These are phyloP conservation scores for Eulacestoma nigropectus DNA, from an alignment of 2,113 vertebrate species.

Conservation along the genomic window DNA sequence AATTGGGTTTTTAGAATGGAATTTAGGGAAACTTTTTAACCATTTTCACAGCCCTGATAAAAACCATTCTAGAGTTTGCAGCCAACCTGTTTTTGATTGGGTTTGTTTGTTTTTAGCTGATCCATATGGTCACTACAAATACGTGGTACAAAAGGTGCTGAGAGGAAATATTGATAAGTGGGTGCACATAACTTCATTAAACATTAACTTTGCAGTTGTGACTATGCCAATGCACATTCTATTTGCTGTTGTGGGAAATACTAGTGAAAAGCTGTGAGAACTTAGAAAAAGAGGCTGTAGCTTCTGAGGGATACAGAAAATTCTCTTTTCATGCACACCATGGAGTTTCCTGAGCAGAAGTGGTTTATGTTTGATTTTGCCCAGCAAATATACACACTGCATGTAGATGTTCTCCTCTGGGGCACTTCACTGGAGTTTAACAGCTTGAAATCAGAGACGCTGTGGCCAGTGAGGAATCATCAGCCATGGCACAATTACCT, in stretches of 20 bases:
- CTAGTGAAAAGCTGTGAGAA: background rate
- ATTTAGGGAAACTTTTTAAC: background rate
- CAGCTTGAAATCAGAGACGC: background rate
- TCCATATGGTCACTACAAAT: background rate
- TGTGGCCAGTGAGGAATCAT: background rate
- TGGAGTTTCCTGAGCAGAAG: background rate
- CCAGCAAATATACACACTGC: background rate
- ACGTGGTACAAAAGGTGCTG: background rate
- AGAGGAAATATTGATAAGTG: background rate
- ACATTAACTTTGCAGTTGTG: background rate
- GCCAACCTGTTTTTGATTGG: background rate
- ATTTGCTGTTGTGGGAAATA: background rate
- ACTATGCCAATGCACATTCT: background rate
- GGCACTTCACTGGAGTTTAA: background rate
- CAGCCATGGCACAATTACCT: background rate
- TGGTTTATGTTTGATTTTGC: background rate
- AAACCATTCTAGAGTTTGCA: background rate
- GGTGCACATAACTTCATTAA: background rate
- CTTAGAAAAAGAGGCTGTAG: background rate
- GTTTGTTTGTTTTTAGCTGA: background rate
- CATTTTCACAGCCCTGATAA: background rate
- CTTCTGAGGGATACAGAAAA: background rate
- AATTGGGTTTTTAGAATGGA: background rate
- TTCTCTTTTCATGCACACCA: background rate
- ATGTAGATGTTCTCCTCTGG: background rate